Conservation (phyloP, 1,140 invertebrate genomes). For the Pygmarrhopalites habei region DNA sequence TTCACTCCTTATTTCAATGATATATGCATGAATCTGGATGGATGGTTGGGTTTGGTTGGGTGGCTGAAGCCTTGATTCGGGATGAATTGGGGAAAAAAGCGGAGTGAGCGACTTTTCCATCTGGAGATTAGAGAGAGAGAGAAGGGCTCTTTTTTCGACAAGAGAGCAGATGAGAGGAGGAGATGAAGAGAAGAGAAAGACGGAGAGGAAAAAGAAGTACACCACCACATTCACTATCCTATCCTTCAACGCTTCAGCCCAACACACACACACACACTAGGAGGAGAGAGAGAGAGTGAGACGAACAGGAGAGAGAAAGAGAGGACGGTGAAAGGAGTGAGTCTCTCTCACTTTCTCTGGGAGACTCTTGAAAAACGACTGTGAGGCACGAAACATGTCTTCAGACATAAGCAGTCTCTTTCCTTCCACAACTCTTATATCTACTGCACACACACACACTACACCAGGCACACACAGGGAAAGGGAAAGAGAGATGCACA, state of each 20-base stretch:
- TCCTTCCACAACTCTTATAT: no score
- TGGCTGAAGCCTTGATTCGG: not conserved
- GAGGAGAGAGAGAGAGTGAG: not conserved
- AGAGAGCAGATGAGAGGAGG: no score
- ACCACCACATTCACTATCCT: no score
- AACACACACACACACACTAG: no score
- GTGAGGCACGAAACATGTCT: constrained; percentile 16
- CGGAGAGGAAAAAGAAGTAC: no score
- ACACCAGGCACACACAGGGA: no score
- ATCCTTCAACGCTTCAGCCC: no score
- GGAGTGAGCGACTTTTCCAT: constrained; percentile 18
- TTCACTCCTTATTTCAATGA: not conserved
- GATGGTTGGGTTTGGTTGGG: not conserved
- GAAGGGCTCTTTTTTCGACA: constrained; percentile 19
- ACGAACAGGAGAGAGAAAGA: constrained; percentile 6
- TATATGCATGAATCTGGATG: constrained; percentile 1
- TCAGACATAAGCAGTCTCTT: constrained; percentile 15
- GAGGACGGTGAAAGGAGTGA: constrained; percentile 14
- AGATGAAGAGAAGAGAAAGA: no score
- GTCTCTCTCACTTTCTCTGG: no score
- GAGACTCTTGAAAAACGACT: constrained; percentile 23
- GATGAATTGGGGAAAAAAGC: not conserved
- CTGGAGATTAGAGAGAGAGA: constrained; percentile 18
- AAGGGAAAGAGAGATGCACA: no score
- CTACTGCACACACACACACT: no score